Conservation (phyloP, 2,888 invertebrate genomes). For the Physocephala rufipes region DNA sequence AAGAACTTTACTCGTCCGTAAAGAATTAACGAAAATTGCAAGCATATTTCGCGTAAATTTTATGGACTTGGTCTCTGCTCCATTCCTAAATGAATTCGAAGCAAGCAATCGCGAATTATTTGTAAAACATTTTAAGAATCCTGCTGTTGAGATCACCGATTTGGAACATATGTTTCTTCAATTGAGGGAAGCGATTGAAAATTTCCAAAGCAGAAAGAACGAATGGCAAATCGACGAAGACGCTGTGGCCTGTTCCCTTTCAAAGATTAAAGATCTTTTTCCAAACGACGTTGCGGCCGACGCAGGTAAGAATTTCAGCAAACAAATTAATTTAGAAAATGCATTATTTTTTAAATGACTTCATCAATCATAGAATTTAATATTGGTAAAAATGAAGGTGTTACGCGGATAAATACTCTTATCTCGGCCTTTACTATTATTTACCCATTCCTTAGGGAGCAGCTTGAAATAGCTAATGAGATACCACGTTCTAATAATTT, state of each 20-base stretch:
- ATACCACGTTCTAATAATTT: slow-evolving; percentile 52
- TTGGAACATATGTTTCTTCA: slow-evolving; percentile 48
- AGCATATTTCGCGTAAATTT: slow-evolving; percentile 40
- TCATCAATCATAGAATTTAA: slow-evolving; percentile 18
- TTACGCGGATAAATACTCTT: slow-evolving; percentile 49
- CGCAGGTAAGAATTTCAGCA: slow-evolving; percentile 35
- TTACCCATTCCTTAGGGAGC: slow-evolving; percentile 52
- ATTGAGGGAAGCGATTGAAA: slow-evolving; percentile 55
- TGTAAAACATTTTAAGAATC: slow-evolving; percentile 43
- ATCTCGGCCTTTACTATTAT: slow-evolving; percentile 53
- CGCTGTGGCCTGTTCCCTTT: slow-evolving; percentile 49
- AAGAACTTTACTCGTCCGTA: slow-evolving; percentile 38
- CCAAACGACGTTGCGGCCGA: slow-evolving; percentile 34
- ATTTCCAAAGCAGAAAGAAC: slow-evolving; percentile 53
- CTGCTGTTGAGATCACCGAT: slow-evolving; percentile 38
- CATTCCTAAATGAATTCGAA: slow-evolving; percentile 50
- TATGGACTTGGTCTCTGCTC: slow-evolving; percentile 45
- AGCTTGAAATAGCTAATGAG: slow-evolving; percentile 51
- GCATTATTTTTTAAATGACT: background rate
- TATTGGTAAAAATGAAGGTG: slow-evolving; percentile 33
- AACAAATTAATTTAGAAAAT: background rate
- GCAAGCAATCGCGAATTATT: slow-evolving; percentile 47
- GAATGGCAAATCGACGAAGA: slow-evolving; percentile 53
- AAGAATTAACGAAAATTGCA: slow-evolving; percentile 45
- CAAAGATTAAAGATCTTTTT: slow-evolving; percentile 44